phyloP scores from a whole-genome alignment of 2,888 invertebrate species.

The Chymomyza fuscimana region DNA sequence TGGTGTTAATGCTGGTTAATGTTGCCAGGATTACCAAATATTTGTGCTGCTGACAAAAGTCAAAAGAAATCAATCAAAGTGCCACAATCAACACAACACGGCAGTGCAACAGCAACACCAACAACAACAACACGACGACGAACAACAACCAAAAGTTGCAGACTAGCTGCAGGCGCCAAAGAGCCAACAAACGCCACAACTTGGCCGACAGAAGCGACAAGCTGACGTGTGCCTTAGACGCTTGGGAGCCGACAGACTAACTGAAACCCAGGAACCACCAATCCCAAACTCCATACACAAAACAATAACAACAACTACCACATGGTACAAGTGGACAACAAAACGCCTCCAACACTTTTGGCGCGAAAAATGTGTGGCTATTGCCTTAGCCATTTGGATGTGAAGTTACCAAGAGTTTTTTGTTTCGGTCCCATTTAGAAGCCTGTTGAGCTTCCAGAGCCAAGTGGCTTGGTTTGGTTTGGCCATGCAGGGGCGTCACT shows the following conservation, averaged over 20 bases:
- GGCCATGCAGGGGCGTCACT: constrained; percentile 58
- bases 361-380: constrained; percentile 72
- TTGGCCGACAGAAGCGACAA: constrained; percentile 68
- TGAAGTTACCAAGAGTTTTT: not conserved
- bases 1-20: constrained; percentile 10
- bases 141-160: constrained; percentile 1
- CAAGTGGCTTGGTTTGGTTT: constrained; percentile 43
- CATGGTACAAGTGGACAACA: constrained; percentile 70
- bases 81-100: constrained; percentile 61
- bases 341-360: constrained; percentile 74
- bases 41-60: constrained; percentile 70
- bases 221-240: constrained; percentile 71
- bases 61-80: constrained; percentile 72
- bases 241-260: constrained; percentile 56
- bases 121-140: constrained; percentile 24
- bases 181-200: constrained; percentile 21
- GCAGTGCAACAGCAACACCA: constrained; percentile 7
- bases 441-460: constrained; percentile 39
- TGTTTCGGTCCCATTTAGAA: constrained; percentile 14
- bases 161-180: not conserved
- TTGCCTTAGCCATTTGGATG: constrained; percentile 30
- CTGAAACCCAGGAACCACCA: constrained; percentile 24
- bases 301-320: constrained; percentile 48
- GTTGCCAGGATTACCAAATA: constrained; percentile 67
- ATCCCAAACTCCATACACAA: constrained; percentile 32